phyloP scores from a whole-genome alignment of 2,797 vertebrate species.

The Scolopax bukidnonensis region DNA sequence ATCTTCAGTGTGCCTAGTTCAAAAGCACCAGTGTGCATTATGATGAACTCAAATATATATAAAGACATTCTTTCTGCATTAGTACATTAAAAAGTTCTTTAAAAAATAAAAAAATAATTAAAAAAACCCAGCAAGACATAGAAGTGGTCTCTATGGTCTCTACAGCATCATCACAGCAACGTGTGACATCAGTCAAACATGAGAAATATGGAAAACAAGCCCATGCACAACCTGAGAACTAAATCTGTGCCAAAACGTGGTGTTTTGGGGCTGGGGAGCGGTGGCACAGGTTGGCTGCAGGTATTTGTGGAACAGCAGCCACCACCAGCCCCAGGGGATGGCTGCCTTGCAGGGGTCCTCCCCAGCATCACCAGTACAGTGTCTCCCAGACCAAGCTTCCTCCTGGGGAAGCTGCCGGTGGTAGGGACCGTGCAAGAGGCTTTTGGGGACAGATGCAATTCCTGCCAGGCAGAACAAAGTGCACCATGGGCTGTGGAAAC shows the following conservation, averaged over 20 bases:
- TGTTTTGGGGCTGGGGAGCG: neutral
- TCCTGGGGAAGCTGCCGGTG: neutral
- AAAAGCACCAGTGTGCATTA: neutral
- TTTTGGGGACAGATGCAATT: neutral
- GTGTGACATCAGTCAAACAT: accelerated
- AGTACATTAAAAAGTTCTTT: neutral
- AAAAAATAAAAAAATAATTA: neutral
- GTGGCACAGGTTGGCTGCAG: neutral
- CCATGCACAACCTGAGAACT: neutral
- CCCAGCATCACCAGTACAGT: neutral
- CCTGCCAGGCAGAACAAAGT: neutral
- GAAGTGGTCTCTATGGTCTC: neutral
- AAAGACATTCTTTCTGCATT: neutral
- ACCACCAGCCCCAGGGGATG: neutral
- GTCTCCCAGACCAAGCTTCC: neutral
- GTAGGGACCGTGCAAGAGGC: accelerated
- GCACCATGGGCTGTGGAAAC: accelerated
- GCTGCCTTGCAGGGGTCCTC: neutral
- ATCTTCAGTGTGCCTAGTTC: neutral
- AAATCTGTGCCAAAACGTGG: neutral
- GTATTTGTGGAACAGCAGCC: neutral
- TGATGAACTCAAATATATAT: accelerated
- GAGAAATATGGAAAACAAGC: neutral
- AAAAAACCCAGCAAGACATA: neutral
- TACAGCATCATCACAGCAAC: neutral